Conservation (phyloP, 2,888 invertebrate genomes). For the Branchinecta sandiegonensis region DNA sequence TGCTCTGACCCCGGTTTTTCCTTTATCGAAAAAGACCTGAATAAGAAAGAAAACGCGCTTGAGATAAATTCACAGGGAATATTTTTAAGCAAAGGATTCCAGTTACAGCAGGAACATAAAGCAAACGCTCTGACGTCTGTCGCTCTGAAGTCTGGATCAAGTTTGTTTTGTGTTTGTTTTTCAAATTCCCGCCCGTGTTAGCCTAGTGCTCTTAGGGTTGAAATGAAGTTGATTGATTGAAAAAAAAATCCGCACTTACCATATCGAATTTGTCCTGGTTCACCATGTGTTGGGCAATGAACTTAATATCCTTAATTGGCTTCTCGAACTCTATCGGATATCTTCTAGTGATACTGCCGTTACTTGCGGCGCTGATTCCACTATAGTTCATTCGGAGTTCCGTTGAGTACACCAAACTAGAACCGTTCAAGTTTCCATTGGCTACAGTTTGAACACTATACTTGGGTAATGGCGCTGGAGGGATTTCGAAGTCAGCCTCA, state of each 20-base stretch:
- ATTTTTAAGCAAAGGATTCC: too few relatives aligned
- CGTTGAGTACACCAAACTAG: constrained; percentile 34
- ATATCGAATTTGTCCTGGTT: constrained; percentile 89
- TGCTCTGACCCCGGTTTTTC: too few relatives aligned
- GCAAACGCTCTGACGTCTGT: too few relatives aligned
- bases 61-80: too few relatives aligned
- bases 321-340: constrained; percentile 74
- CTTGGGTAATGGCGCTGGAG: constrained; percentile 40
- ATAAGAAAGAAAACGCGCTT: too few relatives aligned
- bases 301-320: constrained; percentile 78
- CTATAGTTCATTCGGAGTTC: constrained; percentile 49
- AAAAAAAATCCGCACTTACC: constrained; percentile 46
- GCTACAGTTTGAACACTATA: constrained; percentile 25
- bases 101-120: too few relatives aligned
- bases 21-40: too few relatives aligned
- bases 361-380: constrained; percentile 44
- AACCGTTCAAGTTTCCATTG: constrained; percentile 22
- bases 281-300: constrained; percentile 86
- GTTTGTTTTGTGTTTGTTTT: too few relatives aligned
- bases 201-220: too few relatives aligned
- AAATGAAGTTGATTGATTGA: too few relatives aligned
- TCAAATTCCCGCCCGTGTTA: too few relatives aligned
- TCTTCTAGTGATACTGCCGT: constrained; percentile 67
- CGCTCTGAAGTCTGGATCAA: too few relatives aligned
- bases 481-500: constrained; percentile 14